phyloP scores from a whole-genome alignment of 2,888 invertebrate genomes.

The Spicauda simplicius region DNA sequence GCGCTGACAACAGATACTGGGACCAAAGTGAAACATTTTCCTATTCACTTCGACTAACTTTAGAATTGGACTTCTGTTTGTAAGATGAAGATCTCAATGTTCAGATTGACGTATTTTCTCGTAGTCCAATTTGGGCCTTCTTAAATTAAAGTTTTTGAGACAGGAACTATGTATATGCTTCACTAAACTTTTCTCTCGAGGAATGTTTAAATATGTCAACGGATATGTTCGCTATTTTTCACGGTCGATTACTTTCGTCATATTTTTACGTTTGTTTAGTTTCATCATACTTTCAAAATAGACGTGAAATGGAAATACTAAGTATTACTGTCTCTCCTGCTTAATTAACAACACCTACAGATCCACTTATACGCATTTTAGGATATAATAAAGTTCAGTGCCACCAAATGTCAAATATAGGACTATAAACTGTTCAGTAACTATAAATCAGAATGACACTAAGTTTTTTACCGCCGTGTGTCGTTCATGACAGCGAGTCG shows the following conservation, averaged over 20 bases:
- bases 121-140: slow-evolving; percentile 26
- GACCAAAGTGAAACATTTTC: slow-evolving; percentile 28
- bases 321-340: neutral
- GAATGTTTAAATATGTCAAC: slow-evolving; percentile 8
- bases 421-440: slow-evolving; percentile 16
- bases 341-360: neutral
- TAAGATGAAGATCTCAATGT: slow-evolving; percentile 18
- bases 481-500: slow-evolving; percentile 38
- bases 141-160: slow-evolving; percentile 28
- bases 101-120: slow-evolving; percentile 20
- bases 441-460: slow-evolving; percentile 26
- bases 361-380: neutral
- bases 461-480: slow-evolving; percentile 27
- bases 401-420: slow-evolving; percentile 9
- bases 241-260: slow-evolving; percentile 11
- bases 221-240: slow-evolving; percentile 10
- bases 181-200: slow-evolving; percentile 12
- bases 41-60: slow-evolving; percentile 22
- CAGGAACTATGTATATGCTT: slow-evolving; percentile 17
- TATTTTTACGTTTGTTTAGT: neutral
- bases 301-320: neutral
- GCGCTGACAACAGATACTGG: slow-evolving; percentile 42
- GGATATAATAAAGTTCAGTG: slow-evolving; percentile 7
- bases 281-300: slow-evolving; percentile 15
- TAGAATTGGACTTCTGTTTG: slow-evolving; percentile 32